phyloP scores from a whole-genome alignment of 1,140 invertebrate genomes.

The Vanessa tameamea region DNA sequence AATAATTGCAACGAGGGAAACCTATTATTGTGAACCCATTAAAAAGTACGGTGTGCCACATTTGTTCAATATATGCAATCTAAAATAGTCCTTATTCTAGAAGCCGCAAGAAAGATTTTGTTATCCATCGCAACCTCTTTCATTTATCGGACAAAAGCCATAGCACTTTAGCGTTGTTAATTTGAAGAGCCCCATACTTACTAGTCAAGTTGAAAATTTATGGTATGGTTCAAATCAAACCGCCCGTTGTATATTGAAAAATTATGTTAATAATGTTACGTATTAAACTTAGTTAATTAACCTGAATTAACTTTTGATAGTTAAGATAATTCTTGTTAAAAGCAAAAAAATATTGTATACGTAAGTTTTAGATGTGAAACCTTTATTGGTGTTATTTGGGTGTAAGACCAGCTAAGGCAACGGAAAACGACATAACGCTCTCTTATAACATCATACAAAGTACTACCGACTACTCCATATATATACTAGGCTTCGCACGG shows the following conservation, averaged over 20 bases:
- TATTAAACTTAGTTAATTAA: too few relatives aligned
- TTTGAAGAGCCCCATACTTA: constrained; percentile 29
- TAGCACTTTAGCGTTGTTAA: constrained; percentile 29
- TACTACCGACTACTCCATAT: too few relatives aligned
- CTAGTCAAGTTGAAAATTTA: constrained; percentile 21
- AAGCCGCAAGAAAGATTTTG: background rate
- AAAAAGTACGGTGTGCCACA: constrained; percentile 25
- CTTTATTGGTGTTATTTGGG: too few relatives aligned
- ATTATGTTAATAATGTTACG: too few relatives aligned
- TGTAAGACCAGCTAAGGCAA: too few relatives aligned
- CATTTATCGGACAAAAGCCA: constrained; percentile 32
- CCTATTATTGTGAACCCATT: constrained; percentile 37
- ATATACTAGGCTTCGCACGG: too few relatives aligned
- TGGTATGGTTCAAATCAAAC: constrained; percentile 12
- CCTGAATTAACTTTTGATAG: too few relatives aligned
- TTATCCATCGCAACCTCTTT: background rate
- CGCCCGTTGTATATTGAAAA: background rate
- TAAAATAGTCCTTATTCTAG: constrained; percentile 6
- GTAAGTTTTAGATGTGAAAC: too few relatives aligned
- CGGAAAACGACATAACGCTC: too few relatives aligned
- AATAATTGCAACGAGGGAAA: constrained; percentile 36
- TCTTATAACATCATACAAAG: too few relatives aligned
- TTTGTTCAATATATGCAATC: constrained; percentile 13
- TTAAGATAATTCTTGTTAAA: too few relatives aligned
- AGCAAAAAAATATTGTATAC: too few relatives aligned